phyloP scores from a whole-genome alignment of 2,888 invertebrate species.

The Sesia bembeciformis region DNA sequence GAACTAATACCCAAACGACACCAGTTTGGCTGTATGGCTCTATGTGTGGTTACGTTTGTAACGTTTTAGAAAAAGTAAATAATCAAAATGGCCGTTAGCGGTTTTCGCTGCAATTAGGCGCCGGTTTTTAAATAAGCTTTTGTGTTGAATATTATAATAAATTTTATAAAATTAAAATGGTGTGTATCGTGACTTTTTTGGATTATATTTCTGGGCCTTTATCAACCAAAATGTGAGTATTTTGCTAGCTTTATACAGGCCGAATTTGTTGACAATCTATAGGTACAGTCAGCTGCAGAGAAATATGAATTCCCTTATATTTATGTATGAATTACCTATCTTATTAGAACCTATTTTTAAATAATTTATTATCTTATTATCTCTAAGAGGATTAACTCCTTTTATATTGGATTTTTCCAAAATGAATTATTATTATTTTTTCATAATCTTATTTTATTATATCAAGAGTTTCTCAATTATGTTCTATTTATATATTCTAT shows the following conservation, averaged over 20 bases:
- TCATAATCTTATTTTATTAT: too few species aligned
- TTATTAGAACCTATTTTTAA: too few species aligned
- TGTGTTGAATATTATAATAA: neutral
- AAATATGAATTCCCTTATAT: too few species aligned
- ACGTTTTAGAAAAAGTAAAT: neutral
- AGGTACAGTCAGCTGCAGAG: too few species aligned
- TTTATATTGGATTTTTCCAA: too few species aligned
- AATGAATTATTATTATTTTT: too few species aligned
- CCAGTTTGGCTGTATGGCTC: neutral
- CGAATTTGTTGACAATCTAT: too few species aligned
- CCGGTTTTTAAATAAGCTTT: neutral
- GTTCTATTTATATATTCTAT: too few species aligned
- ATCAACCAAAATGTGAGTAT: neutral
- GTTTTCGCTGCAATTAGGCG: neutral
- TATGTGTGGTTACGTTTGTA: neutral
- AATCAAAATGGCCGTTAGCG: neutral
- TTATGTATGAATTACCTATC: too few species aligned
- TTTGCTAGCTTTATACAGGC: neutral
- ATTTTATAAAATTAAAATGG: neutral
- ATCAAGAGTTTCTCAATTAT: too few species aligned
- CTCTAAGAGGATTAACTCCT: too few species aligned
- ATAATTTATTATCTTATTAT: too few species aligned
- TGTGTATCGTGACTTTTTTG: neutral
- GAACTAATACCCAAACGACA: neutral
- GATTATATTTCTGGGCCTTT: neutral